phyloP scores from a whole-genome alignment of 1,140 invertebrate genomes.

The Drosophila neocordata region DNA sequence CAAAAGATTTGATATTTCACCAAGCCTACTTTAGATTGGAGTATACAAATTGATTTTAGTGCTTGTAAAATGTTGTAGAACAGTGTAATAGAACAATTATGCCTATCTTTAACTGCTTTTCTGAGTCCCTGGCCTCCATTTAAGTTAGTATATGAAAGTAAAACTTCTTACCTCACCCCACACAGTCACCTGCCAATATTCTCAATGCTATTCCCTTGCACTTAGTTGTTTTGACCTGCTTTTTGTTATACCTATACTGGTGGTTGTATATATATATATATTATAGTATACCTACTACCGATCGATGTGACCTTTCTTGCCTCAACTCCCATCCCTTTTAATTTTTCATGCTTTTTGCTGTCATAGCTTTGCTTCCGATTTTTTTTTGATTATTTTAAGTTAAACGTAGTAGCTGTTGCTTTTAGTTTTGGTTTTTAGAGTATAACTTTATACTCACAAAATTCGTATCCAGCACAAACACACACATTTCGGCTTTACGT shows the following conservation, averaged over 20 bases:
- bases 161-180: neutral
- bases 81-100: no score
- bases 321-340: neutral
- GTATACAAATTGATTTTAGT: no score
- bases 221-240: constrained; percentile 30
- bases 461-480: neutral
- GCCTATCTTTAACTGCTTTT: constrained; percentile 15
- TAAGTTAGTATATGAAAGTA: neutral
- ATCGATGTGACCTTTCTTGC: constrained; percentile 45
- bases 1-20: no score
- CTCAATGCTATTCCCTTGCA: neutral
- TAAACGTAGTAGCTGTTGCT: neutral
- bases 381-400: neutral
- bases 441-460: constrained; percentile 1
- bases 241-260: constrained; percentile 1
- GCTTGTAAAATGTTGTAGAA: constrained; percentile 2
- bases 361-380: neutral
- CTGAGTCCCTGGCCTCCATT: neutral
- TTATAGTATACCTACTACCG: neutral
- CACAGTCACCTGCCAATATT: constrained; percentile 15
- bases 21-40: no score
- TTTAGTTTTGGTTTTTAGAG: neutral
- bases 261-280: no score
- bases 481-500: neutral
- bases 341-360: neutral